Conservation (phyloP, 2,797 vertebrate genomes). For the Acrocephalus scirpaceus region DNA sequence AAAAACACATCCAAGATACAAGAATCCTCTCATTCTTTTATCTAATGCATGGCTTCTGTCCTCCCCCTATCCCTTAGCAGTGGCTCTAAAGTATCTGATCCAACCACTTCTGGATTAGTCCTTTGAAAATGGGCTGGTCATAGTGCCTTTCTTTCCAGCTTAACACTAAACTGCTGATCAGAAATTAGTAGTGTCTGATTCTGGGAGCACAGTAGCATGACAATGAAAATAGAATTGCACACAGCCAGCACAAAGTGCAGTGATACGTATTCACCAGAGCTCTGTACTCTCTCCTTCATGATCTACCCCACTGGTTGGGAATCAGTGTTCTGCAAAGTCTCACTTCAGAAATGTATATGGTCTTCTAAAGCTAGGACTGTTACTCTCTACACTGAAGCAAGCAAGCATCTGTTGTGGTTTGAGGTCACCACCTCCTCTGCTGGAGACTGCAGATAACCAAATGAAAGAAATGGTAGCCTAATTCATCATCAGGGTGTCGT, state of each 20-base stretch:
- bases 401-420: neutral
- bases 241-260: neutral
- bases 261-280: neutral
- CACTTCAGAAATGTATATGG: neutral
- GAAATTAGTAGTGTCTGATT: slow-evolving; percentile 55
- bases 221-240: neutral
- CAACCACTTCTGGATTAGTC: slow-evolving; percentile 13
- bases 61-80: neutral
- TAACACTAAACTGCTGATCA: slow-evolving; percentile 58
- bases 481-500: neutral
- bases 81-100: neutral
- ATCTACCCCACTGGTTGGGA: neutral
- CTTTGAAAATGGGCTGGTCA: slow-evolving; percentile 14
- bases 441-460: neutral
- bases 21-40: neutral
- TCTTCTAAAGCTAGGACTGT: neutral
- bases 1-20: neutral
- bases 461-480: neutral
- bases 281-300: neutral
- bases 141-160: slow-evolving; percentile 37
- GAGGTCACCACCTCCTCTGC: neutral
- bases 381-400: neutral
- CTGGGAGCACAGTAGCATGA: neutral
- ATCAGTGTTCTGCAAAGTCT: neutral
- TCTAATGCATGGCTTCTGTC: neutral